Evolutionary conservation across 2,113 vertebrate genomes (phyloP).

Genomic region (Nibea albiflora): DNA sequence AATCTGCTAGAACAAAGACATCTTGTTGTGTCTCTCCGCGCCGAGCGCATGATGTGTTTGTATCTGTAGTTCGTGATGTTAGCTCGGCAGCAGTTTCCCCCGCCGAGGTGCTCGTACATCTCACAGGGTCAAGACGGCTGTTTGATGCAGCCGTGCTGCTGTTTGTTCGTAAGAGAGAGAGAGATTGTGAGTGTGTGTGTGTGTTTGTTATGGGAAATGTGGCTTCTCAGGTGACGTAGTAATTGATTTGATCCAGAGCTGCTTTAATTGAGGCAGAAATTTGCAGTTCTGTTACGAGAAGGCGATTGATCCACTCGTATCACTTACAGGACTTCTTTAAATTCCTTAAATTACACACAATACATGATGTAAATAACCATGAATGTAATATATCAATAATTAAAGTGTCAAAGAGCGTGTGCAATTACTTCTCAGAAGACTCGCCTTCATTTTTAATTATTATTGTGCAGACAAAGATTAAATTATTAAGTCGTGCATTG

Average conservation of each 20-base stretch:
- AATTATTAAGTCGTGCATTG: background rate
- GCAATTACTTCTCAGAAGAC: background rate
- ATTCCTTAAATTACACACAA: background rate
- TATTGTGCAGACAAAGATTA: background rate
- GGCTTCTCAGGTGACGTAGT: slow-evolving; percentile 10
- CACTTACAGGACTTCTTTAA: background rate
- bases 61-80: slow-evolving; percentile 19
- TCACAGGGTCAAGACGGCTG: slow-evolving; percentile 6
- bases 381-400: background rate
- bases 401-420: too few relatives aligned
- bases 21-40: slow-evolving; percentile 18
- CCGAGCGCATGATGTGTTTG: slow-evolving; percentile 3
- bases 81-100: background rate
- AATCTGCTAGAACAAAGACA: slow-evolving; percentile 46
- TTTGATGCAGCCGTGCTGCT: background rate
- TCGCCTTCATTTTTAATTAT: background rate
- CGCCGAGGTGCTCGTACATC: background rate
- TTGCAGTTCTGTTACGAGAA: slow-evolving; percentile 15
- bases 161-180: background rate
- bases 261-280: background rate
- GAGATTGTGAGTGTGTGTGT: background rate
- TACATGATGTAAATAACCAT: background rate
- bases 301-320: slow-evolving; percentile 3
- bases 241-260: slow-evolving; percentile 22
- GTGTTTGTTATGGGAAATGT: background rate